These are phyloP conservation scores for Bombus waltoni DNA, from an alignment of 1,140 invertebrate species.

Conservation along the genomic window DNA sequence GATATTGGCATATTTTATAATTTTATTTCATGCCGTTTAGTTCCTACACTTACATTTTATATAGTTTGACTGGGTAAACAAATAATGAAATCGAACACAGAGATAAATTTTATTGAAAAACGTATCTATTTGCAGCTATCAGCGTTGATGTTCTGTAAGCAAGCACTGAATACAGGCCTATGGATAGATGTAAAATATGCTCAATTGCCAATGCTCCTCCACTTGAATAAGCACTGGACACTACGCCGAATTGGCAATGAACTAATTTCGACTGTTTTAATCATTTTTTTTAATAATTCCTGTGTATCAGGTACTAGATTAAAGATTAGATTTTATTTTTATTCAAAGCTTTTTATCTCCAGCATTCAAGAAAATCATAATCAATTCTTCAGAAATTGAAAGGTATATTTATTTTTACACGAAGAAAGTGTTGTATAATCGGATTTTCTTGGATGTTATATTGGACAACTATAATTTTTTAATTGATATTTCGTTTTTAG, in stretches of 20 bases:
- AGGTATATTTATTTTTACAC: not conserved
- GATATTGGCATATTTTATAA: conserved; percentile 10
- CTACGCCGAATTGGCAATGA: conserved; percentile 36
- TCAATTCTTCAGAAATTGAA: not conserved
- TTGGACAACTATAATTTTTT: not conserved
- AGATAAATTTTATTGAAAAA: conserved; percentile 32
- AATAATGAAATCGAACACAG: not conserved
- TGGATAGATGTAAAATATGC: conserved; percentile 51
- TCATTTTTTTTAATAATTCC: conserved; percentile 42
- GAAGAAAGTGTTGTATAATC: not conserved
- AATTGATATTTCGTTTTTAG: not conserved
- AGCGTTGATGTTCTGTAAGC: conserved; percentile 54
- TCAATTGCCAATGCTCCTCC: conserved; percentile 46
- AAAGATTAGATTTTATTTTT: conserved; percentile 40
- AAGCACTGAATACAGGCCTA: conserved; percentile 56
- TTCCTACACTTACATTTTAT: not conserved
- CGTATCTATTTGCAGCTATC: conserved; percentile 52
- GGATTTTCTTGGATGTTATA: conserved; percentile 38
- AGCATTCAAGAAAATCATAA: conserved; percentile 38
- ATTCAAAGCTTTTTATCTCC: conserved; percentile 7
- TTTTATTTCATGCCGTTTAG: conserved; percentile 11
- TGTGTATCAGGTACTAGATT: conserved; percentile 43
- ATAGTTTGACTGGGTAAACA: conserved; percentile 40
- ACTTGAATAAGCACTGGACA: conserved; percentile 46
- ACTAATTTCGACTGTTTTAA: conserved; percentile 43